phyloP scores from a whole-genome alignment of 1,140 invertebrate genomes.

The Arion vulgaris region DNA sequence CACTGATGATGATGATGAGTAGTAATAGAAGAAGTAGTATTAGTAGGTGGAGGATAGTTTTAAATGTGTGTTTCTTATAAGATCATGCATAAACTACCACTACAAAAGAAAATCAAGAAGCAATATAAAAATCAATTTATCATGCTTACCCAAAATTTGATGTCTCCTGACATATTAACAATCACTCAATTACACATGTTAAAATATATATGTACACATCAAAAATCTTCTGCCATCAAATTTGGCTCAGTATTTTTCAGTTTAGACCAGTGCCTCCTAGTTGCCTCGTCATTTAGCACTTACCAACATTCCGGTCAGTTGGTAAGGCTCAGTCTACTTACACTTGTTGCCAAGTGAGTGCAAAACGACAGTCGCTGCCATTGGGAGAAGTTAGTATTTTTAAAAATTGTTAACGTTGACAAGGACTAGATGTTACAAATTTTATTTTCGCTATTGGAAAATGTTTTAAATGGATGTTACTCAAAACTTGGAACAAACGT shows the following conservation, averaged over 20 bases:
- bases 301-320: background rate
- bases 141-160: no score
- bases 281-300: background rate
- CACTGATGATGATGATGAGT: no score
- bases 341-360: background rate
- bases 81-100: no score
- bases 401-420: background rate
- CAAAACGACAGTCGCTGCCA: background rate
- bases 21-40: no score
- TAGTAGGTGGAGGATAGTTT: no score
- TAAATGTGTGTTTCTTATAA: no score
- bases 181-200: no score
- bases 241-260: background rate
- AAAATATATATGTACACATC: no score
- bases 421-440: background rate
- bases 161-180: no score
- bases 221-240: no score
- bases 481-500: background rate
- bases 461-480: background rate
- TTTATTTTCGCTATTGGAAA: background rate
- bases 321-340: background rate
- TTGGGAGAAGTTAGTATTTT: background rate
- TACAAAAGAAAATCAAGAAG: no score
- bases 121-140: no score
- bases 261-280: background rate